These are phyloP conservation scores for Limnephilus marmoratus DNA, from an alignment of 2,888 invertebrate species.

Conservation along the genomic window DNA sequence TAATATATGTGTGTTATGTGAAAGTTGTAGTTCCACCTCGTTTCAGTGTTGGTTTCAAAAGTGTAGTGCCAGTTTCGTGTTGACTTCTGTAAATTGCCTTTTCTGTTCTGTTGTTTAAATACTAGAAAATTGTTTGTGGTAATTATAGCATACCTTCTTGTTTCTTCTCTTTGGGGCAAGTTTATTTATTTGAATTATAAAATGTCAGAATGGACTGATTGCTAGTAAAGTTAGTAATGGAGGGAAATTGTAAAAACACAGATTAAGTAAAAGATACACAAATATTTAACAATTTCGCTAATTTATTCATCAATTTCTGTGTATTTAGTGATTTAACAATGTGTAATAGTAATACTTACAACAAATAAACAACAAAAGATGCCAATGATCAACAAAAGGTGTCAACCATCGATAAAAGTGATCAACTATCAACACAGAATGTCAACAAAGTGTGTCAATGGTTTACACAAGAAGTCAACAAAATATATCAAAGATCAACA, in stretches of 20 bases:
- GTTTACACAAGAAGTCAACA: not conserved
- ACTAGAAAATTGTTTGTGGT: not conserved
- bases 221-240: not conserved
- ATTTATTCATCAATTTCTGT: conserved; percentile 41
- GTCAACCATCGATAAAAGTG: not conserved
- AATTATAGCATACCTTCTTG: not conserved
- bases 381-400: not conserved
- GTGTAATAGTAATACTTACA: conserved; percentile 24
- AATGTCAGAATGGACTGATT: not conserved
- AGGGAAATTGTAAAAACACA: conserved; percentile 16
- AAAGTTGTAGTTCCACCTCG: not conserved
- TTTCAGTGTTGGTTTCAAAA: not conserved
- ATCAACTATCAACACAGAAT: not conserved
- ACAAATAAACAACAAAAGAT: conserved; percentile 24
- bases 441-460: not conserved
- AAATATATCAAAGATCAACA: not conserved
- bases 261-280: conserved; percentile 33
- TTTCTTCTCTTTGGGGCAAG: not conserved
- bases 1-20: no score
- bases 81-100: not conserved
- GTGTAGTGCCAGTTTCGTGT: not conserved
- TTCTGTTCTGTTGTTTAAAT: not conserved
- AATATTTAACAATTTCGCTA: conserved; percentile 43
- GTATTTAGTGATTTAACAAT: conserved; percentile 34
- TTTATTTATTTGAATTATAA: conserved; percentile 2